Evolutionary conservation across 2,888 invertebrate species (phyloP), one percentile per base, ranked within the genome.

Genomic region (Eumerus sabulonum): DNA sequence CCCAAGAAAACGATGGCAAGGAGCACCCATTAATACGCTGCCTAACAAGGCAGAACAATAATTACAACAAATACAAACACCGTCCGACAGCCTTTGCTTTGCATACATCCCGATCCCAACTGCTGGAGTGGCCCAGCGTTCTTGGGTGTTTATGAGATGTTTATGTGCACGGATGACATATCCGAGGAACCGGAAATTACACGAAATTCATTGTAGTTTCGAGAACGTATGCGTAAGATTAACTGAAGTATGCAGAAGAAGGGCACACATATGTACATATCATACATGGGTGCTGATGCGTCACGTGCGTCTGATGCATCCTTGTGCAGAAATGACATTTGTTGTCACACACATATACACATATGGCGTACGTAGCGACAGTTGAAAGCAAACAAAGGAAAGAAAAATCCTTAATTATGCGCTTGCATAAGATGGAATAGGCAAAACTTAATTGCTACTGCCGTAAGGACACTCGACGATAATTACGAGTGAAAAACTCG

Each of bases 401-500:
- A 36, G 1, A 40, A 27, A 62, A 60, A 60, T 50, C 66, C 64
- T 71, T 60, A 71, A 72, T 72, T 72, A 76, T 60, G 56, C 38
- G 17, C 47, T 62, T 56, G 27, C 66, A 57, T 48, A 59, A 67
- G 67, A 77, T 73, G 67, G 73, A 67, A 67, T 68, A 76, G 68
- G 53, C 63, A 76, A 63, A 57, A 76, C 68, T 76, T 27, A 76
- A 77, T 77, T 77, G 73, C 67, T 66, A 45, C 60, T 50, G 53
- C 38, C 66, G 40, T 42, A 68, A 77, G 63, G 73, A 59, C 73
- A 57, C 45, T 67, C 72, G 57, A 48, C 40, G 67, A 77, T 59
- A 73, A 73, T 73, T 59, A 77, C 53, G 67, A 45, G 42, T 62
- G 77, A 73, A 77, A 64, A 63, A 54, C 27, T 27, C 27, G 27